Conservation (phyloP, 2,113 vertebrate species). For the Brachypodius melanocephalos region DNA sequence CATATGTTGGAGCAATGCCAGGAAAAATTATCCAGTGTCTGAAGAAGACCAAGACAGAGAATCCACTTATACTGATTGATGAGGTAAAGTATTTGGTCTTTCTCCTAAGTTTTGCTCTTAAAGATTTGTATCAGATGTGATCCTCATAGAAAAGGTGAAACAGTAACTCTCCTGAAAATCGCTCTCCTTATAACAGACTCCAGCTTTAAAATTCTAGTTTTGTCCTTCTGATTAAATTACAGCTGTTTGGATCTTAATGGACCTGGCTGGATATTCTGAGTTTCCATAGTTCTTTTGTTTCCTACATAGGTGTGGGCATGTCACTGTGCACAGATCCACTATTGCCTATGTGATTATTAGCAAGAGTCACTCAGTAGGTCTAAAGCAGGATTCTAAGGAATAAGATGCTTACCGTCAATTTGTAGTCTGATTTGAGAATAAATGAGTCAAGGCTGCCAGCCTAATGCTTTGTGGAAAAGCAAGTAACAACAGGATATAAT, state of each 20-base stretch:
- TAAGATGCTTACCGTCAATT: neutral
- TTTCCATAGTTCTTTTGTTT: neutral
- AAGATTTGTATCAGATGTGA: neutral
- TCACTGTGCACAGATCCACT: neutral
- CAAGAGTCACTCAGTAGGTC: neutral
- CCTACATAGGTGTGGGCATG: rapidly evolving
- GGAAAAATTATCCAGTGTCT: slow-evolving; percentile 98
- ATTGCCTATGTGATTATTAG: neutral
- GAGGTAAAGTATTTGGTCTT: slow-evolving; percentile 77
- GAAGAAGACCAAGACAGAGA: slow-evolving; percentile 98
- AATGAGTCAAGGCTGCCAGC: neutral
- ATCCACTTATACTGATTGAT: slow-evolving; percentile 92
- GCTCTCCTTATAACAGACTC: neutral
- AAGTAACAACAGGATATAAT: neutral
- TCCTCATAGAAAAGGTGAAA: neutral
- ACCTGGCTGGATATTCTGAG: neutral
- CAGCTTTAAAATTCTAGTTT: neutral
- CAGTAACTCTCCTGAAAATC: neutral
- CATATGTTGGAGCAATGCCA: slow-evolving; percentile 96
- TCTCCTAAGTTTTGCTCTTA: neutral
- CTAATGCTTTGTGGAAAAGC: neutral
- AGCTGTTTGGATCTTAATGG: neutral
- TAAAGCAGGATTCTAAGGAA: neutral
- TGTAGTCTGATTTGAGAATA: neutral
- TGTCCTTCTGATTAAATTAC: neutral